Percentiles rank a stretch among this genome's conserved stretches.
phyloP scores from a whole-genome alignment of 1,140 invertebrate species.

The Scaptomyza montana region DNA sequence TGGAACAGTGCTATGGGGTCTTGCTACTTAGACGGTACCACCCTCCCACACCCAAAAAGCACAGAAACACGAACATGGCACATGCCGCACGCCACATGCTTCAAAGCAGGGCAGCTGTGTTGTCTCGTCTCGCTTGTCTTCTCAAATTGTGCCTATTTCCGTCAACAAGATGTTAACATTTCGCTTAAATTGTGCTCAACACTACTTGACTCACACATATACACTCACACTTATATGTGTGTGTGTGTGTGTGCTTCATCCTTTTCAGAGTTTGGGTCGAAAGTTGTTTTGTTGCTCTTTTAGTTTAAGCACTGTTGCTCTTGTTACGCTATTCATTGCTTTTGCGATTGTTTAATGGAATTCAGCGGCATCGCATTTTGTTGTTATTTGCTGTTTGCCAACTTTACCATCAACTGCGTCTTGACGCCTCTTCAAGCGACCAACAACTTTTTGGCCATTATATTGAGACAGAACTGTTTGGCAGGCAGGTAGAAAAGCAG shows the following conservation, averaged over 20 bases:
- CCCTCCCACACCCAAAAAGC: conserved; percentile 6
- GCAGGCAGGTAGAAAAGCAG: no score
- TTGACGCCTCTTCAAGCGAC: background rate
- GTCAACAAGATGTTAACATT: conserved; percentile 81
- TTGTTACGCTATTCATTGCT: conserved; percentile 18
- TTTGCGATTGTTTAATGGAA: conserved; percentile 68
- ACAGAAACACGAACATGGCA: conserved; percentile 12
- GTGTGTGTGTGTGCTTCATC: conserved; percentile 3
- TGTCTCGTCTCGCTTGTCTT: conserved; percentile 61
- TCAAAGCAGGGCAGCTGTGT: conserved; percentile 37
- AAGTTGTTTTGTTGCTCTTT: conserved; percentile 25
- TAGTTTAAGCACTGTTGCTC: conserved; percentile 17
- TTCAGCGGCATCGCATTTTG: conserved; percentile 39
- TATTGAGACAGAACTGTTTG: background rate
- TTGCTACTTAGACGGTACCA: conserved; percentile 31
- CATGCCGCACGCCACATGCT: conserved; percentile 11
- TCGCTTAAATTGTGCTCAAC: conserved; percentile 69
- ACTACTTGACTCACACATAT: conserved; percentile 29
- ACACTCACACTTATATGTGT: background rate
- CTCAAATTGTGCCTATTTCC: conserved; percentile 75
- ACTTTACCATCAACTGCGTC: conserved; percentile 25
- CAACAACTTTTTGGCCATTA: conserved; percentile 10
- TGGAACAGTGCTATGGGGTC: conserved; percentile 11
- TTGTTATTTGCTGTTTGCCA: conserved; percentile 13
- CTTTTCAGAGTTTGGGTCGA: conserved; percentile 12